Conservation (phyloP, 2,797 vertebrate genomes). For the Molossus alvarezi region DNA sequence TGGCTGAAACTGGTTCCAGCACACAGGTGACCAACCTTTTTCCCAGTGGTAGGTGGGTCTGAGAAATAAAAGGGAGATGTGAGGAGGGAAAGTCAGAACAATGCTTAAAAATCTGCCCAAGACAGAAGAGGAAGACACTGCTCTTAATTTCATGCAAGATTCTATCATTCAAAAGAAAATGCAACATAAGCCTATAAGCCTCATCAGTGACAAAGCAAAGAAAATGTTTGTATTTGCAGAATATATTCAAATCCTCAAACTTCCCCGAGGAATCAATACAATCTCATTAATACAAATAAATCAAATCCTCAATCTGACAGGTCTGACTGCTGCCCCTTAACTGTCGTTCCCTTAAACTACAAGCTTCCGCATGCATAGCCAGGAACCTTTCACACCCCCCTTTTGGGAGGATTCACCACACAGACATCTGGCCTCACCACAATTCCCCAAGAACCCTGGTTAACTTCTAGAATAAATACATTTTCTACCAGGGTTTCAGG, state of each 20-base stretch:
- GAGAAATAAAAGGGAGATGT: conserved; percentile 7
- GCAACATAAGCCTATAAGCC: conserved; percentile 50
- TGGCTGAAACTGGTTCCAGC: conserved; percentile 50
- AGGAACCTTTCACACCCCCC: neutral
- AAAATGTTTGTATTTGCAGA: conserved; percentile 54
- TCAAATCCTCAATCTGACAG: neutral
- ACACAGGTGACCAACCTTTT: conserved; percentile 52
- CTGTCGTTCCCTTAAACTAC: neutral
- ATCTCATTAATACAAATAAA: conserved; percentile 56
- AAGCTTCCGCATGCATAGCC: neutral
- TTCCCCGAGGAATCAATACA: conserved; percentile 45
- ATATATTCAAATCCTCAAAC: conserved; percentile 59
- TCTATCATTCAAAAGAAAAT: conserved; percentile 66
- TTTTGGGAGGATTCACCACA: conserved; percentile 21
- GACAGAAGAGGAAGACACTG: neutral
- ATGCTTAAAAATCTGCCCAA: conserved; percentile 46
- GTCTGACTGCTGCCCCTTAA: neutral
- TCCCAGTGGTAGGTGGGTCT: neutral
- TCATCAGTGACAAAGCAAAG: conserved; percentile 51
- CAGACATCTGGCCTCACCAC: neutral
- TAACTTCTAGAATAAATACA: neutral
- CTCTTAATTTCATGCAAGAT: conserved; percentile 64
- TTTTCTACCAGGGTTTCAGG: conserved; percentile 17
- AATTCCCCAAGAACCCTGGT: conserved; percentile 28
- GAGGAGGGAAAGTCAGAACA: neutral